Conservation (phyloP, 2,113 vertebrate species). For the Limanda limanda region DNA sequence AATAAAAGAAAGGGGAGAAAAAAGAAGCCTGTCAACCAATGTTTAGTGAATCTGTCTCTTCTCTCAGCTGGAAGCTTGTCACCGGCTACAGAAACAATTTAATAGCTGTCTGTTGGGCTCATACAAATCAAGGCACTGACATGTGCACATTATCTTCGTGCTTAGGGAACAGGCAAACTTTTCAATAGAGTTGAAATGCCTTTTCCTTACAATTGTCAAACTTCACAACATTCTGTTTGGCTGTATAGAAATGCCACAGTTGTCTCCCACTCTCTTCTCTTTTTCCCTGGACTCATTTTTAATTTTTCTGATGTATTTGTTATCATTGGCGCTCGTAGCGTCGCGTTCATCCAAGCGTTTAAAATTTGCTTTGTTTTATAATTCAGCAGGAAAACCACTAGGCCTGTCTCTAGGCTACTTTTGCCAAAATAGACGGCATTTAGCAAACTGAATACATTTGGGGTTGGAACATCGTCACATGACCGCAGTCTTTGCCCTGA, state of each 20-base stretch:
- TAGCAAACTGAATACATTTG: constrained; percentile 17
- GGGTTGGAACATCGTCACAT: neutral
- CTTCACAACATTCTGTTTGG: constrained; percentile 58
- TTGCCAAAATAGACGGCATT: constrained; percentile 12
- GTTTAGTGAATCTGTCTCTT: constrained; percentile 81
- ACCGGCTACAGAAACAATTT: constrained; percentile 78
- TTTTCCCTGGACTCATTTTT: constrained; percentile 31
- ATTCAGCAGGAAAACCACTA: constrained; percentile 22
- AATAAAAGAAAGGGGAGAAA: constrained; percentile 77
- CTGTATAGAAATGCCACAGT: constrained; percentile 44
- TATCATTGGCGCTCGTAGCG: constrained; percentile 35
- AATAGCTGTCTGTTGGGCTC: constrained; percentile 78
- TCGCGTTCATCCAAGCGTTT: constrained; percentile 24
- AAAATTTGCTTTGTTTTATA: constrained; percentile 38
- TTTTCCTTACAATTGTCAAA: constrained; percentile 60
- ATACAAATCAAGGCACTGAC: constrained; percentile 80
- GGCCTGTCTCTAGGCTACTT: neutral
- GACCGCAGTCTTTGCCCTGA: neutral
- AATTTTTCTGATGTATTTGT: constrained; percentile 50
- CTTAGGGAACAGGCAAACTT: constrained; percentile 71
- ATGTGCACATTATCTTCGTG: constrained; percentile 79
- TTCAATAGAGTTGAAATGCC: constrained; percentile 52
- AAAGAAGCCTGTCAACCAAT: constrained; percentile 84
- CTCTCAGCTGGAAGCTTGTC: constrained; percentile 81
- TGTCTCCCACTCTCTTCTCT: neutral